Evolutionary conservation across 2,888 invertebrate genomes (phyloP).

Genomic region (Atrina japonica): DNA sequence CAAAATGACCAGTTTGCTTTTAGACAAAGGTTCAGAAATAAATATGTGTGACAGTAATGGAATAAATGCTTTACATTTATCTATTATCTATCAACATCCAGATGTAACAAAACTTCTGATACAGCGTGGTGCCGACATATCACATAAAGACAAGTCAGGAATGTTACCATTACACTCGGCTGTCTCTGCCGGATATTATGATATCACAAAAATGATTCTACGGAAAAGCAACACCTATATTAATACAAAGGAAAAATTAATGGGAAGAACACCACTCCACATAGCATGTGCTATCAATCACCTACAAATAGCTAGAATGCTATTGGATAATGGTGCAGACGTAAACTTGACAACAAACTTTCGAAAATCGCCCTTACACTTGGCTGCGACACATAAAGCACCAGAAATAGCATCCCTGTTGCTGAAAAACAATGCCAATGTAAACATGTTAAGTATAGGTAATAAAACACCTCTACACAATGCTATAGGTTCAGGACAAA

Average conservation of each 20-base stretch:
- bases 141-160: slow-evolving; percentile 60
- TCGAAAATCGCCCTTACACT: slow-evolving; percentile 69
- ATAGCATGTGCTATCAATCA: slow-evolving; percentile 66
- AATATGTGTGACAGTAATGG: slow-evolving; percentile 59
- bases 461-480: slow-evolving; percentile 70
- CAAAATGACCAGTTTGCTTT: slow-evolving; percentile 58
- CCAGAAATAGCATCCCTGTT: slow-evolving; percentile 61
- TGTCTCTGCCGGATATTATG: slow-evolving; percentile 59
- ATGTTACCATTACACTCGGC: slow-evolving; percentile 68
- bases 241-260: slow-evolving; percentile 66
- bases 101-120: slow-evolving; percentile 65
- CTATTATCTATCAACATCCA: slow-evolving; percentile 59
- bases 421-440: slow-evolving; percentile 61
- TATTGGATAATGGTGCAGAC: slow-evolving; percentile 71
- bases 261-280: slow-evolving; percentile 72
- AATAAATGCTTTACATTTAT: slow-evolving; percentile 59
- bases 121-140: slow-evolving; percentile 62
- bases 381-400: slow-evolving; percentile 59
- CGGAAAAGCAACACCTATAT: slow-evolving; percentile 65
- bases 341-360: slow-evolving; percentile 70
- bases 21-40: slow-evolving; percentile 61
- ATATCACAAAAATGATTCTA: slow-evolving; percentile 65
- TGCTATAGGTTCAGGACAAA: slow-evolving; percentile 60
- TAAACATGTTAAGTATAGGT: slow-evolving; percentile 64
- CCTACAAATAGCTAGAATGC: slow-evolving; percentile 58